Evolutionary conservation across 2,888 invertebrate species (phyloP).

Genomic region (Malachius bipustulatus): DNA sequence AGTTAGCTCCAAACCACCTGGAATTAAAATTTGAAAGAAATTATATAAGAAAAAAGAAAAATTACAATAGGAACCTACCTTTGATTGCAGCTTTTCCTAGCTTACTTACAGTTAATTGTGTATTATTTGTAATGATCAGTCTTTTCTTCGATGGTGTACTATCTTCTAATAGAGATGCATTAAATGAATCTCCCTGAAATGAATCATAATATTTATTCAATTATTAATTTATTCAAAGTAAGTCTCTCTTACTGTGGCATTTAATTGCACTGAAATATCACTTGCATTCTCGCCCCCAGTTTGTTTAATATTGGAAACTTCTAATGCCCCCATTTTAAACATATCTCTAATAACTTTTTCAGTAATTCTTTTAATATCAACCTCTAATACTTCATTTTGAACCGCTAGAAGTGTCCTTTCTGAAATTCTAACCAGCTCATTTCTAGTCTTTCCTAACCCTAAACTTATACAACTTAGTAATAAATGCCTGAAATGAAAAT

Average conservation of each 20-base stretch:
- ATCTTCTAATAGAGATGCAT: too few species aligned
- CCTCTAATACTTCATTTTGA: conserved; percentile 41
- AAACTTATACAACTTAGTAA: conserved; percentile 59
- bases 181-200: too few species aligned
- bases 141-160: too few species aligned
- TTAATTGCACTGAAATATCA: conserved; percentile 28
- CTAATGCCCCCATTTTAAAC: conserved; percentile 38
- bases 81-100: conserved; percentile 75
- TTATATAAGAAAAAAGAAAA: too few species aligned
- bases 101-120: conserved; percentile 42
- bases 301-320: conserved; percentile 22
- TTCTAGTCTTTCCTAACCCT: conserved; percentile 45
- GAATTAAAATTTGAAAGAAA: too few species aligned
- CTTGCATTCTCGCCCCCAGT: conserved; percentile 13
- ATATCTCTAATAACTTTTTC: conserved; percentile 38
- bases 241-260: conserved; percentile 19
- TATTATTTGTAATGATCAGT: conserved; percentile 24
- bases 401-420: conserved; percentile 50
- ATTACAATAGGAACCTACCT: too few species aligned
- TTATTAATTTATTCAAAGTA: too few species aligned
- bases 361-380: conserved; percentile 36
- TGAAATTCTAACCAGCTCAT: conserved; percentile 43
- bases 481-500: conserved; percentile 40
- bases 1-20: conserved; percentile 68
- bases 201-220: too few species aligned